These are phyloP conservation scores for Arnoldichthys spilopterus DNA, from an alignment of 2,797 vertebrate genomes.

Conservation along the genomic window DNA sequence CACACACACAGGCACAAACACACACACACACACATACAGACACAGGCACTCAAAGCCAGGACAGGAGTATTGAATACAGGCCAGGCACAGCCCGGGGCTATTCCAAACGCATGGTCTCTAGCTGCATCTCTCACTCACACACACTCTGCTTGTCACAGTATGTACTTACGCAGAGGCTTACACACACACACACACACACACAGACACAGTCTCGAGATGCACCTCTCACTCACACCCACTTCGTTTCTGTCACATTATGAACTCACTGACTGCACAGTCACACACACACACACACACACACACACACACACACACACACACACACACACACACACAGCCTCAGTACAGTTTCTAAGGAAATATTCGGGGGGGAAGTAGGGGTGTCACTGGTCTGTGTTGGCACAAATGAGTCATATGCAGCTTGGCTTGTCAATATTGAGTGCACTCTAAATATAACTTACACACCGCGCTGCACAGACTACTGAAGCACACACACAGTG, in stretches of 20 bases:
- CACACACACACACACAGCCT: slow-evolving; percentile 11
- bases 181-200: background rate
- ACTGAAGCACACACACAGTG: slow-evolving; percentile 34
- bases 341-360: slow-evolving; percentile 52
- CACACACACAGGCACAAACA: slow-evolving; percentile 1
- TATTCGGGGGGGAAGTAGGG: slow-evolving; percentile 70
- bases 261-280: background rate
- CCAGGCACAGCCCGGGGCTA: slow-evolving; percentile 43
- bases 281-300: too few relatives aligned
- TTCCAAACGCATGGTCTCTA: slow-evolving; percentile 18
- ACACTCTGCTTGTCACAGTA: too few relatives aligned
- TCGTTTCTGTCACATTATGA: too few relatives aligned
- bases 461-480: slow-evolving; percentile 48
- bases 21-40: slow-evolving; percentile 1
- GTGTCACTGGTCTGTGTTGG: slow-evolving; percentile 80
- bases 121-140: background rate
- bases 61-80: slow-evolving; percentile 42
- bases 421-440: slow-evolving; percentile 67
- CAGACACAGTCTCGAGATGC: background rate
- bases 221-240: background rate
- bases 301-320: background rate
- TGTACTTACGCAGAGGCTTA: slow-evolving; percentile 2
- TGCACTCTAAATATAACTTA: slow-evolving; percentile 61
- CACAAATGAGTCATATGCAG: slow-evolving; percentile 84
- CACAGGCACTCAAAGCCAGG: slow-evolving; percentile 21